These are phyloP conservation scores for Tipula confusa DNA, from an alignment of 2,888 invertebrate genomes.

Conservation along the genomic window DNA sequence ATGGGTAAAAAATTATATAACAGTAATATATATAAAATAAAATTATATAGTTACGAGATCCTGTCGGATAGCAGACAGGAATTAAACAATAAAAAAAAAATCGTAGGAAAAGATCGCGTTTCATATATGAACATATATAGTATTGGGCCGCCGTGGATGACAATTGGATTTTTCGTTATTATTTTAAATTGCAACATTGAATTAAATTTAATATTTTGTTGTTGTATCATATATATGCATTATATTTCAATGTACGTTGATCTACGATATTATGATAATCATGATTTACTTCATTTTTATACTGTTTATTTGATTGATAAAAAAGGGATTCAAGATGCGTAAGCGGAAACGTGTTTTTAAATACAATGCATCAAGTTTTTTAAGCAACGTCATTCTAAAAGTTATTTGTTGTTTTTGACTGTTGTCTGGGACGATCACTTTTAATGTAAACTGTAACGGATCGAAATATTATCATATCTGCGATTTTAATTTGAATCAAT, in stretches of 20 bases:
- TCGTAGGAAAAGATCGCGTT: constrained; percentile 13
- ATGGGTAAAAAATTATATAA: constrained; percentile 6
- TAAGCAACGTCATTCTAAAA: background rate
- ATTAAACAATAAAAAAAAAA: background rate
- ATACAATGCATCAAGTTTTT: background rate
- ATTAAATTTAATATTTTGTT: background rate
- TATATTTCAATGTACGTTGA: background rate
- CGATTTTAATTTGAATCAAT: too few species aligned
- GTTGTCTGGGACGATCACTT: background rate
- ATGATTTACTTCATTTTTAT: background rate
- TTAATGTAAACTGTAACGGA: background rate
- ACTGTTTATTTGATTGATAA: background rate
- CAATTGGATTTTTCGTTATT: background rate
- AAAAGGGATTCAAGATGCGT: background rate
- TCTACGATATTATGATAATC: background rate
- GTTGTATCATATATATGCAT: background rate
- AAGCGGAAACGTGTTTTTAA: background rate
- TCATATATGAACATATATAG: background rate
- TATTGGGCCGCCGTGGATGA: background rate
- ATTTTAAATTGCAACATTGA: background rate
- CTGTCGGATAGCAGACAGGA: background rate
- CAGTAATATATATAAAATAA: background rate
- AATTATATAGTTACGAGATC: background rate
- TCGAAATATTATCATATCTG: too few species aligned
- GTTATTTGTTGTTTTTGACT: background rate